Evolutionary conservation across 1,140 invertebrate genomes (phyloP), one percentile per base, ranked within the genome.

Genomic region (Parasteatoda tepidariorum): DNA sequence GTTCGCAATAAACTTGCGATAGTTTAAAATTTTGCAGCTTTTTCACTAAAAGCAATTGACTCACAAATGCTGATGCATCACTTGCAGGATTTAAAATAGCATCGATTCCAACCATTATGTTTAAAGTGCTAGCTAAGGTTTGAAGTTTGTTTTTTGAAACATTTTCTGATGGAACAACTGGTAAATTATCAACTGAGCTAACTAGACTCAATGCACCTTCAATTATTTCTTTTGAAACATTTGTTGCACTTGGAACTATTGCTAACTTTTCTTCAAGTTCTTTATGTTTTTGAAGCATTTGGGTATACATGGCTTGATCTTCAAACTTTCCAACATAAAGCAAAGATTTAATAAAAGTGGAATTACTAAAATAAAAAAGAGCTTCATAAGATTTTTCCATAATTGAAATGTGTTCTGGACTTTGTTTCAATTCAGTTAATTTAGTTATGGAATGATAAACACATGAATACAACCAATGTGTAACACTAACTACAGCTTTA

Each of bases 31-130:
- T 86, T 55, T 86, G 78, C 3, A 97, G 90, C 82, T 93, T 92
- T 88, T 97, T 93, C 78, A 97, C 90, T 90, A 97, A 93, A 68
- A 94, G 88, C 18, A 98, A 88, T 87, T 97, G 94, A 86, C 94
- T 93, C 3, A 95, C 93, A 78, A 96, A 92, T 30, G 92, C 91
- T 59, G 93, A 91, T 1, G 95, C 93, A 85, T 96, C 93, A 93
- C 90, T 95, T 9, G 94, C 94, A 68, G 96, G 91, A 89, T 94
- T 95, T 85, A 96, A 92, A 92, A 96, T 95, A 15, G 94, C 86
- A 59, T 86, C 83, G 54, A 88, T 86, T 9, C 85, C 57, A 38
- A 88, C 76, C 18, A 86, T 79, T 18, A 71, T 30, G 48, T 85
- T 85, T 13, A 87, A 59, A 41, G 59, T 85, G n/a, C 76, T 64